Percentiles rank a stretch among this genome's conserved stretches.
These are phyloP conservation scores for Chitala chitala DNA, from an alignment of 2,113 vertebrate species.

Conservation along the genomic window DNA sequence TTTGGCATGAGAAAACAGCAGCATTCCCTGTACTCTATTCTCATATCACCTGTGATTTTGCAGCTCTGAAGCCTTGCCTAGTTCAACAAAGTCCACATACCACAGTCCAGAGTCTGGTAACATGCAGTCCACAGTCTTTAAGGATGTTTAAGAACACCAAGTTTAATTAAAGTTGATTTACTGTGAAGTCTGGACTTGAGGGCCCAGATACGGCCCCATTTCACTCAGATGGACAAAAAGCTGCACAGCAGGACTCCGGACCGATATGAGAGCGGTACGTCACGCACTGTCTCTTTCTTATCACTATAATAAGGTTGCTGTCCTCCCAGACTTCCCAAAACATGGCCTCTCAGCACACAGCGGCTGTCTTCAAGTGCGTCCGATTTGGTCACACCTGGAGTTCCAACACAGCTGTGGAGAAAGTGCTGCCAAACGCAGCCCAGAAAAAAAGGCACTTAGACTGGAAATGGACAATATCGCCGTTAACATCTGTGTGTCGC, in stretches of 20 bases:
- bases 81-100: not conserved
- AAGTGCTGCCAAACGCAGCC: not conserved
- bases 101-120: not conserved
- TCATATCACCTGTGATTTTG: too few relatives aligned
- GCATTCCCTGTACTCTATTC: too few relatives aligned
- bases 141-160: not conserved
- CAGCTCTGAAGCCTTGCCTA: not conserved
- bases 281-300: not conserved
- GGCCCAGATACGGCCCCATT: not conserved
- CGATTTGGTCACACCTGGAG: too few relatives aligned
- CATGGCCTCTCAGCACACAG: too few relatives aligned
- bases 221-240: too few relatives aligned
- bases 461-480: too few relatives aligned
- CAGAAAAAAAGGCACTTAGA: too few relatives aligned
- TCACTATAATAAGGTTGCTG: not conserved
- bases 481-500: too few relatives aligned
- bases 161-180: conserved; percentile 18
- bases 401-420: too few relatives aligned
- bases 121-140: not conserved
- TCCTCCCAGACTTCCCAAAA: too few relatives aligned
- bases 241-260: not conserved
- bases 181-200: not conserved
- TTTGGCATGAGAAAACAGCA: too few relatives aligned
- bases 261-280: not conserved
- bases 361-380: too few relatives aligned